A percentile compares a stretch with the other conserved stretches of the same genome.
These are phyloP conservation scores for Dascyllus trimaculatus DNA, from an alignment of 2,113 vertebrate species.

Conservation along the genomic window DNA sequence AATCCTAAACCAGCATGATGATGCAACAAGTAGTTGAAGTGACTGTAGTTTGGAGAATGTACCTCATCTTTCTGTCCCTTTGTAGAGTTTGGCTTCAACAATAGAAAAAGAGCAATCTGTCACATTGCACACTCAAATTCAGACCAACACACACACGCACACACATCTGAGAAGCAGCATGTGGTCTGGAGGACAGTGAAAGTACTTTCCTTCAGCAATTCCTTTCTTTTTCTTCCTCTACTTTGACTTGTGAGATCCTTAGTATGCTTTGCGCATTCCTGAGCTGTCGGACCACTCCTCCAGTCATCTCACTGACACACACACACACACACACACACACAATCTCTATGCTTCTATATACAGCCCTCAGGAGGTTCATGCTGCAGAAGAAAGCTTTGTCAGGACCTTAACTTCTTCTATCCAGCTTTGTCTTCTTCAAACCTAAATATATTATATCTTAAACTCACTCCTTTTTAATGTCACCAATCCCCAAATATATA, in stretches of 20 bases:
- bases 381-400: slow-evolving; percentile 69
- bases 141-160: slow-evolving; percentile 1
- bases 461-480: slow-evolving; percentile 28
- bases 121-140: slow-evolving; percentile 1
- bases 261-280: slow-evolving; percentile 61
- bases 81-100: neutral
- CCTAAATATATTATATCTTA: slow-evolving; percentile 15
- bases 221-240: slow-evolving; percentile 36
- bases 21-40: too few species aligned
- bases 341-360: slow-evolving; percentile 44
- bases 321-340: too few species aligned
- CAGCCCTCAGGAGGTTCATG: slow-evolving; percentile 60
- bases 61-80: neutral
- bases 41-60: neutral
- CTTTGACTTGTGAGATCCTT: slow-evolving; percentile 49
- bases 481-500: slow-evolving; percentile 26
- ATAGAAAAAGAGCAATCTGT: slow-evolving; percentile 2
- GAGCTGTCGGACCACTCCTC: slow-evolving; percentile 34
- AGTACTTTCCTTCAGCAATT: slow-evolving; percentile 8
- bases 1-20: too few species aligned
- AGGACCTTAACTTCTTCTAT: slow-evolving; percentile 49
- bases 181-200: slow-evolving; percentile 59
- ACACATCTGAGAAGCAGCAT: slow-evolving; percentile 35
- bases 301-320: slow-evolving; percentile 38
- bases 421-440: slow-evolving; percentile 38